These are phyloP conservation scores for Protomyctophum bolini DNA, from an alignment of 2,113 vertebrate species.

Conservation along the genomic window DNA sequence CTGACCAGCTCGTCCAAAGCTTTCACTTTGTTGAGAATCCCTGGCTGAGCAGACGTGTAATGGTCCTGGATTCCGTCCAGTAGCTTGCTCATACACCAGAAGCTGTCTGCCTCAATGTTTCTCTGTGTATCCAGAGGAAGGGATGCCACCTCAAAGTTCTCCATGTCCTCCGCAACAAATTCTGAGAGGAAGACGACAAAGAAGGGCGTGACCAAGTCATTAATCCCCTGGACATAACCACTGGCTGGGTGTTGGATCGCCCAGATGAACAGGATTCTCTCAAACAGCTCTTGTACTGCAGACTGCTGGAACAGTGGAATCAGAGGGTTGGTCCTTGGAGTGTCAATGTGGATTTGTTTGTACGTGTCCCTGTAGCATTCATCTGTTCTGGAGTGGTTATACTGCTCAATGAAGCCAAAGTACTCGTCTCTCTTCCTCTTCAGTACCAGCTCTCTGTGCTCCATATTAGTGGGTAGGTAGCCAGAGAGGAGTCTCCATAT, in stretches of 20 bases:
- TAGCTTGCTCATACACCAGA: constrained; percentile 99
- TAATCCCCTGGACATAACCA: constrained; percentile 98
- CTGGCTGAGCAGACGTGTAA: constrained; percentile 98
- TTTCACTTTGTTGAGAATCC: constrained; percentile 98
- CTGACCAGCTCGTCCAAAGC: constrained; percentile 96
- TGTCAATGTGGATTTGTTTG: constrained; percentile 99
- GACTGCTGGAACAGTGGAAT: constrained; percentile 98
- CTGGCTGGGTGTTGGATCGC: constrained; percentile 98
- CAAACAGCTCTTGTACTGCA: constrained; percentile 97
- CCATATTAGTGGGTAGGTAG: constrained; percentile 94
- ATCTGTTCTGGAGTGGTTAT: constrained; percentile 97
- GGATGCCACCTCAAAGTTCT: constrained; percentile 92
- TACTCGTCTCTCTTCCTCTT: constrained; percentile 94
- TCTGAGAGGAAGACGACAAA: constrained; percentile 99
- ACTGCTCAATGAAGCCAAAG: constrained; percentile 98
- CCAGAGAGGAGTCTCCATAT: constrained; percentile 98
- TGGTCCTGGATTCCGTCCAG: constrained; percentile 95
- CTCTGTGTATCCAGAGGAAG: constrained; percentile 89
- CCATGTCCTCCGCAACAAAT: constrained; percentile 95
- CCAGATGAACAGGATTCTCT: constrained; percentile 98
- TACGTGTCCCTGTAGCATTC: constrained; percentile 97
- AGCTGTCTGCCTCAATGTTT: constrained; percentile 97
- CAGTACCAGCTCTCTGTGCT: constrained; percentile 90
- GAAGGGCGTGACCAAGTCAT: constrained; percentile 98
- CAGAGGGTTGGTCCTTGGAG: constrained; percentile 97